A percentile compares a stretch with the other conserved stretches of the same genome.
Conservation (phyloP, 2,888 invertebrate genomes). For the Brachyptera risi region DNA sequence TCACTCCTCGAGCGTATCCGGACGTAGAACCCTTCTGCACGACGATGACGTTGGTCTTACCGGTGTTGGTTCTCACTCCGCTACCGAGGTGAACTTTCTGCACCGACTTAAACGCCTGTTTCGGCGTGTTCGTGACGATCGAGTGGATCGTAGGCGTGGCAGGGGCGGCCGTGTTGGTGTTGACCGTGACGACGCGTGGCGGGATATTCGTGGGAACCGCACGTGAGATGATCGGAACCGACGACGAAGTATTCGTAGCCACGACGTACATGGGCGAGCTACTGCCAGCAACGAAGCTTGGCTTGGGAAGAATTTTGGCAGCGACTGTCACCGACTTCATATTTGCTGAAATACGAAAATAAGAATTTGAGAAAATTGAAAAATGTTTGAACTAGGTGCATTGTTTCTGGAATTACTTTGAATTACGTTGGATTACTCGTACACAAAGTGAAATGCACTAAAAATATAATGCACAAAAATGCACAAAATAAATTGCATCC, state of each 20-base stretch:
- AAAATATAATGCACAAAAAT: no score
- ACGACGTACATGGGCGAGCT: constrained; percentile 27
- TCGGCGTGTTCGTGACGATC: not conserved
- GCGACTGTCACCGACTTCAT: constrained; percentile 31
- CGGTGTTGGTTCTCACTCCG: constrained; percentile 35
- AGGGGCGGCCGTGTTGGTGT: constrained; percentile 32
- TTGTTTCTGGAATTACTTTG: constrained; percentile 30
- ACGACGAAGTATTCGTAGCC: constrained; percentile 26
- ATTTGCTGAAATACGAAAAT: constrained; percentile 20
- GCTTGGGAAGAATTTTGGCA: constrained; percentile 29
- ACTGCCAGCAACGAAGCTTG: constrained; percentile 12
- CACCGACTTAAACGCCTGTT: not conserved
- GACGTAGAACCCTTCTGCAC: constrained; percentile 52
- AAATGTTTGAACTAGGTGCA: not conserved
- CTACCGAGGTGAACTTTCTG: constrained; percentile 30
- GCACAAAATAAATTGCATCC: no score
- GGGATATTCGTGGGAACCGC: constrained; percentile 25
- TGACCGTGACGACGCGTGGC: constrained; percentile 35
- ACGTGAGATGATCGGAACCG: constrained; percentile 26
- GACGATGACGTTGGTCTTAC: constrained; percentile 56
- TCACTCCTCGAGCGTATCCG: constrained; percentile 44
- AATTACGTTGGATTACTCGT: no score
- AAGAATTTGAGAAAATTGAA: no score
- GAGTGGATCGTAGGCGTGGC: not conserved
- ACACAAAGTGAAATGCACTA: no score